phyloP scores from a whole-genome alignment of 2,113 vertebrate genomes.

The Peromyscus maniculatus region DNA sequence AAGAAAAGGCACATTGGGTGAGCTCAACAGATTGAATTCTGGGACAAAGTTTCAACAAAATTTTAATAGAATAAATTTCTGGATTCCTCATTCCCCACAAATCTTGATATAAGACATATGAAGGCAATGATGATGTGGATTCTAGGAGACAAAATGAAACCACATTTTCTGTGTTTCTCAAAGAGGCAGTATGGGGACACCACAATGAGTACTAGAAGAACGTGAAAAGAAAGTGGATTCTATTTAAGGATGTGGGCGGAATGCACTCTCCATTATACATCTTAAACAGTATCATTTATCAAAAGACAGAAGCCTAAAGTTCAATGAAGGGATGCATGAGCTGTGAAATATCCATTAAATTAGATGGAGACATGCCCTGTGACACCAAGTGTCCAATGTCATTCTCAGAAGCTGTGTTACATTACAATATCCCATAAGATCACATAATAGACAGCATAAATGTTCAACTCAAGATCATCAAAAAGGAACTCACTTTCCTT shows the following conservation, averaged over 20 bases:
- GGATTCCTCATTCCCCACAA: background rate
- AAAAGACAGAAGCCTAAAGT: background rate
- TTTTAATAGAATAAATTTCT: background rate
- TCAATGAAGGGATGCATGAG: background rate
- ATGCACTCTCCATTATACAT: background rate
- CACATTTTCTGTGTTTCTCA: background rate
- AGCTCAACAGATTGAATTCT: background rate
- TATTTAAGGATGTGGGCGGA: background rate
- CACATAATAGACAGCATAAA: background rate
- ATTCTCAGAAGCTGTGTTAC: background rate
- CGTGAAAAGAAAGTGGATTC: background rate
- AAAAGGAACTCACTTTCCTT: background rate
- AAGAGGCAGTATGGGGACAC: background rate
- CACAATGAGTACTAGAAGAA: background rate
- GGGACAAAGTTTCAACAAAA: background rate
- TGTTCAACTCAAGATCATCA: background rate
- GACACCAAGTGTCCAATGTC: no score
- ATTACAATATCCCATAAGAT: background rate
- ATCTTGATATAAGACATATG: background rate
- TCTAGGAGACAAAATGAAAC: background rate
- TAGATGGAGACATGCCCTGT: background rate
- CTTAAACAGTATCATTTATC: background rate
- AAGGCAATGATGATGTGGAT: slow-evolving; percentile 21
- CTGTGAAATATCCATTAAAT: background rate
- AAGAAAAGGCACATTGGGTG: background rate